Evolutionary conservation across 1,140 invertebrate species (phyloP), one percentile per base, ranked within the genome.

Genomic region (Tachypleus tridentatus): DNA sequence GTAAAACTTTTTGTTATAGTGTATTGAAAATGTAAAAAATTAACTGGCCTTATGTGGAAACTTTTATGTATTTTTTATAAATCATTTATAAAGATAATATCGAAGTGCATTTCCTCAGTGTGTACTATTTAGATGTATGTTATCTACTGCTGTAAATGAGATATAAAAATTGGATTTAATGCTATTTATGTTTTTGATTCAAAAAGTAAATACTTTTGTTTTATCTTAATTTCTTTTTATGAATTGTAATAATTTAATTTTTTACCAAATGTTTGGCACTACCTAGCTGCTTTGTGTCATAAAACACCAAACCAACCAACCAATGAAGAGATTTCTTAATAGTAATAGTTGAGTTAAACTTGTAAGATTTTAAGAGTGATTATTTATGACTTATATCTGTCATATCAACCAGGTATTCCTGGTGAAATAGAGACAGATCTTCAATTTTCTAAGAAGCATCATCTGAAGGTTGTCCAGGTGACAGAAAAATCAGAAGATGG

Each of bases 1-100:
- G 85, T 68, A 83, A 57, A 49, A n/a, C n/a, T 6, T 65, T 65
- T 62, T 3, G 49, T 8, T 10, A 54, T 64, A 29, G 4, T 49
- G 8, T 11, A 47, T 52, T 53, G 7, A 52, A 29, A 53, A 50
- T 61, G 9, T 58, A 6, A 9, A 58, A 29, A 29, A 29, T 29
- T 29, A 29, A 29, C 29, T 29, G 29, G 29, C 29, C 29, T 29
- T 29, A 2, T 29, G 2, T 29, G 2, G 29, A 29, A 29, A 29
- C 29, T 29, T 29, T 29, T 29, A 29, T 29, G 29, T 29, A 29
- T 29, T 29, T 29, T 8, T 61, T 61, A 49, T 61, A 9, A 10
- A 3, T 50, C 48, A 61, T 10, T 51, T 58, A 5, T 58, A 47
- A 6, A 4, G 48, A 58, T 47, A 58, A 29, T n/a, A n/a, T 29